Conservation (phyloP, 2,888 invertebrate species). For the Cataglyphis livida region DNA sequence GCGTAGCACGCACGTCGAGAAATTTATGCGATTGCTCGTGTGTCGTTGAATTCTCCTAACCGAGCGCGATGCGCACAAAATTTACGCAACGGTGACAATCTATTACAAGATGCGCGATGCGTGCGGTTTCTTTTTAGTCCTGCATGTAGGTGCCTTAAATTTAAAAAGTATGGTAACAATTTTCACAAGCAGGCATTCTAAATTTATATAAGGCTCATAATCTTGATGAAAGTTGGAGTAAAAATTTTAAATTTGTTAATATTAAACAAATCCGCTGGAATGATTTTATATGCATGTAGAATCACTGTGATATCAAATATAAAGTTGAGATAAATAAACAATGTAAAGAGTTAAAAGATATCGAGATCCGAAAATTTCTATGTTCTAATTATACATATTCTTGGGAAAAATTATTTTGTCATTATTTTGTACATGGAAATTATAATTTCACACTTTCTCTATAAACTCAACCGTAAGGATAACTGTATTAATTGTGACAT, state of each 20-base stretch:
- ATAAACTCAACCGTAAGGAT: background rate
- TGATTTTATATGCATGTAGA: background rate
- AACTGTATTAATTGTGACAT: too few relatives aligned
- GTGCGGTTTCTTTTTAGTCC: background rate
- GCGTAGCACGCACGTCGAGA: slow-evolving; percentile 68
- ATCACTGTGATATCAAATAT: background rate
- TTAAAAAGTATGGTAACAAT: background rate
- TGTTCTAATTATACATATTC: background rate
- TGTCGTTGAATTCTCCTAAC: slow-evolving; percentile 40
- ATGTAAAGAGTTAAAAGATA: background rate
- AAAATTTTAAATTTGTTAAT: background rate
- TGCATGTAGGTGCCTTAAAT: background rate
- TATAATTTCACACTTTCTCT: background rate
- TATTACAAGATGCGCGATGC: background rate
- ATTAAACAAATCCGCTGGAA: background rate
- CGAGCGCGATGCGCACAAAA: background rate
- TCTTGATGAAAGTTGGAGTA: background rate
- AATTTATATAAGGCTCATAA: slow-evolving; percentile 7
- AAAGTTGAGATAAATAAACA: background rate
- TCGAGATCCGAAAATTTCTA: background rate
- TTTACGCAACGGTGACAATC: background rate
- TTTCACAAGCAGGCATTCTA: background rate
- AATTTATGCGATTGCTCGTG: slow-evolving; percentile 67
- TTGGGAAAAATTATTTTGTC: background rate
- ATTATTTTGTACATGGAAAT: background rate